These are phyloP conservation scores for Melieria picta DNA, from an alignment of 2,888 invertebrate species.

Conservation along the genomic window DNA sequence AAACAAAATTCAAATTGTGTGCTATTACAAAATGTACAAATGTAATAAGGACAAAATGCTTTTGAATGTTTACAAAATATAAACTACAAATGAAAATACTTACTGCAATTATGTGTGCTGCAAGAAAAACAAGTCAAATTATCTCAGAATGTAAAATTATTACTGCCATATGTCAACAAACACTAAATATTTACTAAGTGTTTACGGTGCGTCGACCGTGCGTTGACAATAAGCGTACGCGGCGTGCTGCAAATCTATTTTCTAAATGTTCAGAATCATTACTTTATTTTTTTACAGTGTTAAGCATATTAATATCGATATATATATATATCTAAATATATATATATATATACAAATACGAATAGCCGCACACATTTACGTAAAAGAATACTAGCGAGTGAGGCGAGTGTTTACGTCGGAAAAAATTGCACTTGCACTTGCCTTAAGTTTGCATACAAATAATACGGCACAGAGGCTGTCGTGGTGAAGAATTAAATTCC, in stretches of 20 bases:
- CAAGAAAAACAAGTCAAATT: slow-evolving; percentile 23
- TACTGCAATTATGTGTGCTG: not conserved
- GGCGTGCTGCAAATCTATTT: too few species aligned
- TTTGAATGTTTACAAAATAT: not conserved
- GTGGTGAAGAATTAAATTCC: too few species aligned
- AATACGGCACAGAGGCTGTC: too few species aligned
- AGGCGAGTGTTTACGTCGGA: not conserved
- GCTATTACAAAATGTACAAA: slow-evolving; percentile 1
- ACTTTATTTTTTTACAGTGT: too few species aligned
- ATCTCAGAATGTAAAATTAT: slow-evolving; percentile 15
- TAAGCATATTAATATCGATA: not conserved
- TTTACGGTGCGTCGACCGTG: slow-evolving; percentile 13
- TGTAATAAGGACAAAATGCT: slow-evolving; percentile 3
- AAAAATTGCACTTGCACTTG: too few species aligned
- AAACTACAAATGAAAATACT: not conserved
- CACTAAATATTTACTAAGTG: not conserved
- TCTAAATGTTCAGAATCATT: too few species aligned
- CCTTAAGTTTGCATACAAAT: too few species aligned
- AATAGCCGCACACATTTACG: not conserved
- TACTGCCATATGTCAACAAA: slow-evolving; percentile 31
- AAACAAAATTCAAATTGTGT: too few species aligned
- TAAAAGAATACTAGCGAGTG: not conserved
- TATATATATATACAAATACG: not conserved
- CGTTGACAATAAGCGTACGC: not conserved
- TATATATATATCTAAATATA: not conserved